Percentiles rank a stretch among this genome's conserved stretches.
phyloP scores from a whole-genome alignment of 2,113 vertebrate species.

The Aleadryas rufinucha region DNA sequence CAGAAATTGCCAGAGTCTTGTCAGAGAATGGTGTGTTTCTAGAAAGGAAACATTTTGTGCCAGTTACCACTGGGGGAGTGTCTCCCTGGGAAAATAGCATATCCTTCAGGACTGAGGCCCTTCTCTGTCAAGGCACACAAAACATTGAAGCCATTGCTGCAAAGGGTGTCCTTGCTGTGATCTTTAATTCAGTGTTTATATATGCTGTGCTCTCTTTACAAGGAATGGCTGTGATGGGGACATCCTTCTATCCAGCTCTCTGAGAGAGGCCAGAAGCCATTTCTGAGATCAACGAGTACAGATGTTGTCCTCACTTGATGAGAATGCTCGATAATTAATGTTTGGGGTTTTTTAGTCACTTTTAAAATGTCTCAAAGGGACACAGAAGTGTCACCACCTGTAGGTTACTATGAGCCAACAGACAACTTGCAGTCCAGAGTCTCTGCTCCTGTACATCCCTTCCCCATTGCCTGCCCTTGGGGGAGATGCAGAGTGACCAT shows the following conservation, averaged over 20 bases:
- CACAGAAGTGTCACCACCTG: neutral
- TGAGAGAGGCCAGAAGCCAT: neutral
- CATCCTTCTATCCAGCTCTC: neutral
- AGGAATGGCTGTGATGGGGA: neutral
- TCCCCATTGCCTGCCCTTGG: neutral
- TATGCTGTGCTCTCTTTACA: neutral
- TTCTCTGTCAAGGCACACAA: neutral
- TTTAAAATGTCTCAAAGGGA: neutral
- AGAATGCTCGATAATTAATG: neutral
- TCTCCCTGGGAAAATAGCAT: neutral
- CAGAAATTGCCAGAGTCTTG: neutral
- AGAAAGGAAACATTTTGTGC: neutral
- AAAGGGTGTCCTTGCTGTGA: neutral
- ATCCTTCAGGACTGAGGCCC: neutral
- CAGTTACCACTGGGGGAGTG: neutral
- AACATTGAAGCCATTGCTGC: neutral
- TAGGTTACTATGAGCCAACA: neutral
- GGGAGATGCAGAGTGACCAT: neutral
- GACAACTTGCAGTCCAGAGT: neutral
- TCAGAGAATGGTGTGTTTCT: neutral
- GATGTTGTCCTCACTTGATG: neutral
- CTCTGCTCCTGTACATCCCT: neutral
- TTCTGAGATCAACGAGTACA: neutral
- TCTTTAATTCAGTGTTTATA: neutral
- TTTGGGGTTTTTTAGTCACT: neutral